Conservation (phyloP, 53 echinoderm and acorn worm species). For the Antedon mediterranea region DNA sequence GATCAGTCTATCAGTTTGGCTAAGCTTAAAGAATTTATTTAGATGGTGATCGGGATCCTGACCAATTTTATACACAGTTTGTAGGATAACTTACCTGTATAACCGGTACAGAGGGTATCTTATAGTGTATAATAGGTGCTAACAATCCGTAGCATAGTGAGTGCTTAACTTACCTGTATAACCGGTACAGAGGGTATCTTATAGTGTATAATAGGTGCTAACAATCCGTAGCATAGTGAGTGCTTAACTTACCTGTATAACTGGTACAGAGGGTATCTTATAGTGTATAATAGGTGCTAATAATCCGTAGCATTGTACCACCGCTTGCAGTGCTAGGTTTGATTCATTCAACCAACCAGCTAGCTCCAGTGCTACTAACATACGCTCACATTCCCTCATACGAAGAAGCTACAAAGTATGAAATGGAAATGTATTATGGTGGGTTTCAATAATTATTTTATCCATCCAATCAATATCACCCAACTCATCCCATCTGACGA, state of each 20-base stretch:
- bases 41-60: too few relatives aligned
- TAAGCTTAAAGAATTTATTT: too few relatives aligned
- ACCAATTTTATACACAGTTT: too few relatives aligned
- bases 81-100: conserved; percentile 89
- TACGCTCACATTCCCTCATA: conserved; percentile 69
- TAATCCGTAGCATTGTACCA: conserved; percentile 86
- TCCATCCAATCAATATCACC: too few relatives aligned
- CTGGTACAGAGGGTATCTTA: conserved; percentile 82
- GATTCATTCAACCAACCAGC: conserved; percentile 97
- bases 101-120: conserved; percentile 79
- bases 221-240: conserved; percentile 76
- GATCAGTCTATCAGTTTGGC: too few relatives aligned
- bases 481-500: too few relatives aligned
- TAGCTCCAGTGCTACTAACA: conserved; percentile 91
- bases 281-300: conserved; percentile 79
- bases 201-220: conserved; percentile 79
- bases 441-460: neutral
- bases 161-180: conserved; percentile 81
- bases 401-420: conserved; percentile 35
- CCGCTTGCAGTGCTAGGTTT: conserved; percentile 85
- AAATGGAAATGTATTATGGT: neutral
- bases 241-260: conserved; percentile 84
- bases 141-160: conserved; percentile 80
- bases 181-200: conserved; percentile 87
- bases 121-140: conserved; percentile 79